Base-by-base conservation (phyloP, 2,888 invertebrate genomes). In the Stegana nigrithorax region DNA sequence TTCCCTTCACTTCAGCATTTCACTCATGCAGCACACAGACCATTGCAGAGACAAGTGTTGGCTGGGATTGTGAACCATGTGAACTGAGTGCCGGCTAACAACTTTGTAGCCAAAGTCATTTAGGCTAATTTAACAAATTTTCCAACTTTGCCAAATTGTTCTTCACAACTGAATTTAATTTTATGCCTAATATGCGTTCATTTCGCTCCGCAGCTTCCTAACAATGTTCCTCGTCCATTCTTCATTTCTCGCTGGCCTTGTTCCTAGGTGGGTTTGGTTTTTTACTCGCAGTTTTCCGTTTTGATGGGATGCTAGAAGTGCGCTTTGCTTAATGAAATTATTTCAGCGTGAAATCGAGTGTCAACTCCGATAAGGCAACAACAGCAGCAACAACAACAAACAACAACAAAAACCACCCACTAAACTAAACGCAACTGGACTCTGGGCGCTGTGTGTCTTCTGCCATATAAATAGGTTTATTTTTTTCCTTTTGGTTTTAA, bases 41-140 rank as follows among this genome's bases (percentile, higher is more conserved):
- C n/a, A n/a, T n/a, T n/a, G n/a, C n/a, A n/a, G n/a, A n/a, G n/a
- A n/a, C n/a, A n/a, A n/a, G n/a, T n/a, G n/a, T n/a, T n/a, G n/a
- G n/a, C n/a, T n/a, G n/a, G n/a, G n/a, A n/a, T n/a, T n/a, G n/a
- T n/a, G n/a, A n/a, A n/a, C n/a, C n/a, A n/a, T n/a, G n/a, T n/a
- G n/a, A n/a, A 7, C 6, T 29, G 29, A 7, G 29, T 29, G 29
- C 6, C n/a, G 42, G 14, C 23, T 23, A 47, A 47, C 25, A 25
- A 12, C 25, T 23, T 55, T 32, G 29, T 14, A 36, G 21, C 32
- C 23, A 36, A 55, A 55, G 10, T 50, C 50, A 50, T 59, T 59
- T 39, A 60, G 67, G 71, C 66, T 59, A 73, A 73, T 73, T 73
- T 63, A 42, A 45, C 17, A 68, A 73, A 73, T 68, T 67, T 73